Evolutionary conservation across 2,113 vertebrate species (phyloP), one percentile per base, ranked within the genome.

Genomic region (Chaetorhynchus papuensis): DNA sequence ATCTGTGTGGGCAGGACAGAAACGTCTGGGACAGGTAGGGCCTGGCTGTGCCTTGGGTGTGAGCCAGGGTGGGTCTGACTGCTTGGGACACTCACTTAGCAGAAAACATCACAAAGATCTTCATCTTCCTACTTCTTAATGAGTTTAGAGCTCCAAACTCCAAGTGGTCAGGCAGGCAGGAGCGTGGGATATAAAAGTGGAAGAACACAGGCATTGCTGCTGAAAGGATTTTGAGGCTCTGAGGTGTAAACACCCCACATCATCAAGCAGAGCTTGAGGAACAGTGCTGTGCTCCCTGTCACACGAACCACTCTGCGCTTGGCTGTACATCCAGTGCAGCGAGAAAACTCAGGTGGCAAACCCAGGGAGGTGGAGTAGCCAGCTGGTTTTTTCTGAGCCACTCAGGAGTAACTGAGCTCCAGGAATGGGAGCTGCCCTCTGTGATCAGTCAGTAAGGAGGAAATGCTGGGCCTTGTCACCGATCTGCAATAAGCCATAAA

Each of bases 1-100:
- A 0, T 99, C 99, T 57, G 99, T 99, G 90, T 99, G 99, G 99
- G 99, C 99, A 68, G 99, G 99, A 91, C 99, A 99, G 98, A 99
- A 99, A 66, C 99, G 99, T 98, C 97, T 99, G 50, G 99, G 99
- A 75, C 99, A 99, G 99, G 99, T 99, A 92, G 76, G 83, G 26
- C 59, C 50, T 71, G 70, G 54, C 30, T 31, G 24, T 39, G 72
- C 85, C 30, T 22, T 24, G 33, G 26, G 17, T 53, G 80, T 24
- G 75, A 61, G 15, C 59, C 66, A 41, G 27, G 42, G 1, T 53
- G 56, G 31, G 44, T 71, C 44, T 9, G 17, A 4, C 44, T 60
- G 69, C 69, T 56, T 50, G 26, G 59, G 30, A 27, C 45, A 5
- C 21, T 45, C 37, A 7, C 17, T 49, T 35, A 88, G 47, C 63